Base-by-base conservation (phyloP, 1,140 invertebrate genomes). In the Solen grandis region DNA sequence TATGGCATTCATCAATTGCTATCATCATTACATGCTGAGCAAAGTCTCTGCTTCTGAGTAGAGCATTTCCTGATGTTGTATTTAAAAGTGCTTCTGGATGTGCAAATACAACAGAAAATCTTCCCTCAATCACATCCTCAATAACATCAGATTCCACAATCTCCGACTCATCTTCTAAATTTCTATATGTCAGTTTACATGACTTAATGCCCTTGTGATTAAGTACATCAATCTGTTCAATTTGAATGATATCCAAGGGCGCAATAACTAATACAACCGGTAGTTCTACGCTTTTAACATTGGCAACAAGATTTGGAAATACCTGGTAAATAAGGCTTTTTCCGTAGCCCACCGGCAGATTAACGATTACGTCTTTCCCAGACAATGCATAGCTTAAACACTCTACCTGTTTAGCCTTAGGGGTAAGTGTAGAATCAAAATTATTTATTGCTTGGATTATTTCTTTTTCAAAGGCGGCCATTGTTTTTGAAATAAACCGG, bases 351-450 rank as follows among this genome's bases (percentile, higher is more conserved):
- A 57, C 54, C n/a, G 5, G 54, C 5, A 57, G n/a, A 57, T 57
- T 57, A 8, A 57, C 54, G n/a, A 57, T 57, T 57, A 57, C n/a
- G 54, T 57, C 54, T 5, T 57, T 57, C 54, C 54, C 54, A 57
- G 54, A 57, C 54, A 57, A 57, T 57, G 54, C 54, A 57, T 57
- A n/a, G n/a, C n/a, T n/a, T n/a, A n/a, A n/a, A n/a, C n/a, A n/a
- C n/a, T n/a, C n/a, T n/a, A n/a, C n/a, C 54, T n/a, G 5, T 5
- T 57, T 57, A 22, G 54, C 54, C 54, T 57, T 57, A 57, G 54
- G 54, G 54, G 5, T n/a, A 27, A 57, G 54, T 5, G 54, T 57
- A 57, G 54, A 57, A 57, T 57, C 54, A n/a, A n/a, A n/a, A n/a
- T n/a, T n/a, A n/a, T n/a, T n/a, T n/a, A n/a, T n/a, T n/a, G n/a